Evolutionary conservation across 2,888 invertebrate genomes (phyloP).

Genomic region (Hemaris fuciformis): DNA sequence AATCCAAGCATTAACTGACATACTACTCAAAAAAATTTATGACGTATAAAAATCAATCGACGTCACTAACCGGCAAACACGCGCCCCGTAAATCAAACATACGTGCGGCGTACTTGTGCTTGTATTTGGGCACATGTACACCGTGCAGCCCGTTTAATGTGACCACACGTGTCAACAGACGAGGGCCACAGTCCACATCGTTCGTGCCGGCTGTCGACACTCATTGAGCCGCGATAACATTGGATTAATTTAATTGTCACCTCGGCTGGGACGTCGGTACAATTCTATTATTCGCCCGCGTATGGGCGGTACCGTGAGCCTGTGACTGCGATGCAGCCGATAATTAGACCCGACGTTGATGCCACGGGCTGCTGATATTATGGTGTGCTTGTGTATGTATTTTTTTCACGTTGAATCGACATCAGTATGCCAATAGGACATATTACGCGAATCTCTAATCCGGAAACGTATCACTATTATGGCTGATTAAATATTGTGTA

Average conservation of each 20-base stretch:
- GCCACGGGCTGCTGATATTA: background rate
- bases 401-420: too few relatives aligned
- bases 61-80: too few relatives aligned
- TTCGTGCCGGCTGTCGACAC: conserved; percentile 19
- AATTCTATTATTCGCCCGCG: background rate
- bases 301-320: background rate
- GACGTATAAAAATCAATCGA: too few relatives aligned
- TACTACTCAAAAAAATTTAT: too few relatives aligned
- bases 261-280: conserved; percentile 10
- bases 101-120: background rate
- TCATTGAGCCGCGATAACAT: conserved; percentile 35
- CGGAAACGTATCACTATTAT: too few relatives aligned
- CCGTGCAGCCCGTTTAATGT: background rate
- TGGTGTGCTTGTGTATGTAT: background rate
- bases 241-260: conserved; percentile 46
- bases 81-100: background rate
- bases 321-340: background rate
- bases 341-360: background rate
- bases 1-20: too few relatives aligned
- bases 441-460: too few relatives aligned
- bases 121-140: too few relatives aligned
- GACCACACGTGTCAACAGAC: conserved; percentile 18
- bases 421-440: too few relatives aligned
- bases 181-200: conserved; percentile 25
- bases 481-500: too few relatives aligned